Evolutionary conservation across 2,888 invertebrate genomes (phyloP).

Genomic region (Lycocerus yunnanus): DNA sequence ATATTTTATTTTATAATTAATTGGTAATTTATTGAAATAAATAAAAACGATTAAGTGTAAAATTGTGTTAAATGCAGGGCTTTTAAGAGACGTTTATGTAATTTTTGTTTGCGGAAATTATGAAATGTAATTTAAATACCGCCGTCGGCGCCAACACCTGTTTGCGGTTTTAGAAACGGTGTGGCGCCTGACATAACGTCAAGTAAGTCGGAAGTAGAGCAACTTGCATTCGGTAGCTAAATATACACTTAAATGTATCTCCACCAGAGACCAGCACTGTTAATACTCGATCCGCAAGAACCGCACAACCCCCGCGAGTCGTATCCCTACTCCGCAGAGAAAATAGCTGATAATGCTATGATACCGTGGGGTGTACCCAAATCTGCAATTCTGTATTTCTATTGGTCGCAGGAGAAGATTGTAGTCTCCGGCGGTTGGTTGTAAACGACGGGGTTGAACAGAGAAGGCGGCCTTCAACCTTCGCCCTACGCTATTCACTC

Average conservation of each 20-base stretch:
- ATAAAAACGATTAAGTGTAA: not conserved
- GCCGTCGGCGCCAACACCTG: slow-evolving; percentile 32
- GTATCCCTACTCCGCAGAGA: slow-evolving; percentile 40
- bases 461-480: slow-evolving; percentile 43
- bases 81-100: not conserved
- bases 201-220: slow-evolving; percentile 36
- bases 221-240: slow-evolving; percentile 33
- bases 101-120: not conserved
- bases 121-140: slow-evolving; percentile 1
- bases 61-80: not conserved
- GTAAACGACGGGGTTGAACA: slow-evolving; percentile 40
- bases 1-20: not conserved
- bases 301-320: slow-evolving; percentile 33
- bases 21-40: not conserved
- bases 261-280: slow-evolving; percentile 53
- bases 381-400: slow-evolving; percentile 30
- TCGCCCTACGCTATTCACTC: slow-evolving; percentile 35
- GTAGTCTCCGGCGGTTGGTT: slow-evolving; percentile 48
- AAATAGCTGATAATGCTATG: slow-evolving; percentile 40
- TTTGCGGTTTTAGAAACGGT: slow-evolving; percentile 34
- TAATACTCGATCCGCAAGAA: slow-evolving; percentile 34
- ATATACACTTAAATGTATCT: slow-evolving; percentile 37
- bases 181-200: slow-evolving; percentile 41
- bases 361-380: slow-evolving; percentile 43
- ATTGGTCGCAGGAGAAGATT: slow-evolving; percentile 41